Percentiles rank a stretch among this genome's conserved stretches.
phyloP scores from a whole-genome alignment of 1,140 invertebrate genomes.

The Euwallacea fornicatus region DNA sequence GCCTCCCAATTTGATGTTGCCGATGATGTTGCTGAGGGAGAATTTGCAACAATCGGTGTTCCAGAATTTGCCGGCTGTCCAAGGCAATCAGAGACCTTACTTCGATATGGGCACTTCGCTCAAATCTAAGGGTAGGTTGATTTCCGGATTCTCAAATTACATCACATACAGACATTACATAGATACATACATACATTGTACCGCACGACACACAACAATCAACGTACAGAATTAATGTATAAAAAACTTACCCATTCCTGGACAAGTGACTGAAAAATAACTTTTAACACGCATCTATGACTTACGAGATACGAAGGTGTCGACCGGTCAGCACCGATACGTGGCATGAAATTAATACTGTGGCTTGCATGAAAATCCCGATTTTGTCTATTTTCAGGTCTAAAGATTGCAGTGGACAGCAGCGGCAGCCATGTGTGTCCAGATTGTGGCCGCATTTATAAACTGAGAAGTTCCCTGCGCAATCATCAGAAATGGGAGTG shows the following conservation, averaged over 20 bases:
- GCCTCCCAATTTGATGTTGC: constrained; percentile 51
- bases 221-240: too few relatives aligned
- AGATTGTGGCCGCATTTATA: constrained; percentile 43
- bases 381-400: constrained; percentile 12
- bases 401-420: constrained; percentile 27
- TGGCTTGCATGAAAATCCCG: too few relatives aligned
- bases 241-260: background rate
- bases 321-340: background rate
- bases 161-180: too few relatives aligned
- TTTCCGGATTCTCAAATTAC: background rate
- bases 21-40: constrained; percentile 53
- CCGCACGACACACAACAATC: too few relatives aligned
- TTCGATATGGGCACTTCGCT: constrained; percentile 18
- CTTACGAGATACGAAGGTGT: too few relatives aligned
- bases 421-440: constrained; percentile 31
- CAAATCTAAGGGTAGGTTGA: constrained; percentile 18
- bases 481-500: constrained; percentile 86
- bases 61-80: constrained; percentile 37
- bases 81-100: constrained; percentile 16
- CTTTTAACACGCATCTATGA: too few relatives aligned
- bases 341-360: too few relatives aligned
- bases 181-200: too few relatives aligned
- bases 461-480: constrained; percentile 67
- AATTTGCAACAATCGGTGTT: constrained; percentile 52
- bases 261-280: too few relatives aligned